Conservation (phyloP, 2,888 invertebrate genomes). For the Nomada flava region DNA sequence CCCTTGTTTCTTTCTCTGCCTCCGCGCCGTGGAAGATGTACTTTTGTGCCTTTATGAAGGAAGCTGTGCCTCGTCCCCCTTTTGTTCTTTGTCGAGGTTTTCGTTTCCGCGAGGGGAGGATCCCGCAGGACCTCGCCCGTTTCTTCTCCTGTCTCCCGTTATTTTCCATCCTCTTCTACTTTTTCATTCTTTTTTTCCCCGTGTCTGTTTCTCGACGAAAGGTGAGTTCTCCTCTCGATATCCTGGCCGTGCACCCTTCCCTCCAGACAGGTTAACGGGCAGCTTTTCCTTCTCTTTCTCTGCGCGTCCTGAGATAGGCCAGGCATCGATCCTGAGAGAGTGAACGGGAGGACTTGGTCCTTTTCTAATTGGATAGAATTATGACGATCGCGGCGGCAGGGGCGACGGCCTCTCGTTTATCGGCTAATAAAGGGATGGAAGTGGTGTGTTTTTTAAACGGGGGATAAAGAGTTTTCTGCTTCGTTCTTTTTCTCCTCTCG, state of each 20-base stretch:
- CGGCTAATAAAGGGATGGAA: slow-evolving; percentile 48
- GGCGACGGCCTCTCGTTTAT: slow-evolving; percentile 37
- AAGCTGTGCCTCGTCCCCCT: slow-evolving; percentile 73
- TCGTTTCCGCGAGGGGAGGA: slow-evolving; percentile 63
- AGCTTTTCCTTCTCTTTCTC: slow-evolving; percentile 32
- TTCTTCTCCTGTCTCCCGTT: slow-evolving; percentile 27
- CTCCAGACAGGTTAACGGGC: slow-evolving; percentile 64
- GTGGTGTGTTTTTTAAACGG: slow-evolving; percentile 44
- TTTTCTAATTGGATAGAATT: slow-evolving; percentile 66
- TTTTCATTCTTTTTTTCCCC: slow-evolving; percentile 7
- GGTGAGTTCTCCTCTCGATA: neutral
- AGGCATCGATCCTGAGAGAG: slow-evolving; percentile 29
- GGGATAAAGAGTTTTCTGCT: slow-evolving; percentile 17
- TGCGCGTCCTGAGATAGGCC: neutral
- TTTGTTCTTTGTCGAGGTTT: slow-evolving; percentile 71
- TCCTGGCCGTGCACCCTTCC: slow-evolving; percentile 62
- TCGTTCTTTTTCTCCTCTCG: neutral
- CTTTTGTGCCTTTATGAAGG: slow-evolving; percentile 81
- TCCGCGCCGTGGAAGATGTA: slow-evolving; percentile 75
- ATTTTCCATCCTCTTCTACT: no score
- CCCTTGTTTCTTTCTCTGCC: slow-evolving; percentile 15
- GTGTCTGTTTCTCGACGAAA: slow-evolving; percentile 20
- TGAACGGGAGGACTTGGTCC: slow-evolving; percentile 41
- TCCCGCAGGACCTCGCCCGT: slow-evolving; percentile 66
- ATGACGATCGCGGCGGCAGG: slow-evolving; percentile 22